These are phyloP conservation scores for Cephus sareptanus DNA, from an alignment of 2,888 invertebrate species.

Conservation along the genomic window DNA sequence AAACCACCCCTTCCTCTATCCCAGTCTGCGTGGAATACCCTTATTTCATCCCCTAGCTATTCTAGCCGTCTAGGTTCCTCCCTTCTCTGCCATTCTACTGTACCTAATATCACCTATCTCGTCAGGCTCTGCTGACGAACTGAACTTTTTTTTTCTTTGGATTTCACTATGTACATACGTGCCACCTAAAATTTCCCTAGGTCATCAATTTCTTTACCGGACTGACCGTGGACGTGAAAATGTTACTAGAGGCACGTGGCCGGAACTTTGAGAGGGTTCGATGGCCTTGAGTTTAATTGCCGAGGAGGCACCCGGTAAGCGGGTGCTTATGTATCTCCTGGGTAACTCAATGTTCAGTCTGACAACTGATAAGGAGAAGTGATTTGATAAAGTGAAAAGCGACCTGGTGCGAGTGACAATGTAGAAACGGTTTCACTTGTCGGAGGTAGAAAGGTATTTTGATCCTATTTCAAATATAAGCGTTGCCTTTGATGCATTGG, in stretches of 20 bases:
- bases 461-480: conserved; percentile 43
- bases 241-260: background rate
- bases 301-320: background rate
- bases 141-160: background rate
- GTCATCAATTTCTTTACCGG: background rate
- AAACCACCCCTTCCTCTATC: conserved; percentile 49
- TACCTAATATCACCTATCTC: conserved; percentile 5
- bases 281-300: background rate
- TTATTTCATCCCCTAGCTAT: conserved; percentile 22
- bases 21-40: conserved; percentile 15
- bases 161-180: background rate
- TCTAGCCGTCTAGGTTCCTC: conserved; percentile 34
- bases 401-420: background rate
- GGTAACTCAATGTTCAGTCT: background rate
- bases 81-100: conserved; percentile 20
- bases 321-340: background rate
- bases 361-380: background rate
- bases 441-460: conserved; percentile 23
- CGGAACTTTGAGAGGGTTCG: background rate
- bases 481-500: conserved; percentile 37
- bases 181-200: background rate
- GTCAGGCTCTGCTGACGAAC: background rate
- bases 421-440: background rate
- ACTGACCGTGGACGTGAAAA: background rate
- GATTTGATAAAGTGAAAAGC: background rate